phyloP scores from a whole-genome alignment of 2,888 invertebrate species.

The Orchesella flavescens region DNA sequence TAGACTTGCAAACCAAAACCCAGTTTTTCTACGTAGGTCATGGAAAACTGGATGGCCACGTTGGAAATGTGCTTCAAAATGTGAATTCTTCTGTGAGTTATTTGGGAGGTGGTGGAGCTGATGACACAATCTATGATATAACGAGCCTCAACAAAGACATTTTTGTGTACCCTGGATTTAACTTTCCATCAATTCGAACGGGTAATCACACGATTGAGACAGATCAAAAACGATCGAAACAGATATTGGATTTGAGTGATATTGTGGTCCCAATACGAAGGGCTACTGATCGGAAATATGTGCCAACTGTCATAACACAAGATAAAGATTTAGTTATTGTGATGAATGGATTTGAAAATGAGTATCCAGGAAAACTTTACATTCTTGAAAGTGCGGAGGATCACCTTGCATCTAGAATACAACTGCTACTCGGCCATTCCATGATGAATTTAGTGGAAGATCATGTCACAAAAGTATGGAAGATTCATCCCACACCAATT shows the following conservation, averaged over 20 bases:
- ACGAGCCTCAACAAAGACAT: constrained; percentile 6
- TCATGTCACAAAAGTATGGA: not conserved
- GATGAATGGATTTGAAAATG: constrained; percentile 2
- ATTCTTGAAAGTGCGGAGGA: not conserved
- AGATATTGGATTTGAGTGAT: constrained; percentile 28
- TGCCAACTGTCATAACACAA: not conserved
- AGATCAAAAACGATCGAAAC: not conserved
- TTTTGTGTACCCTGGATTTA: constrained; percentile 37
- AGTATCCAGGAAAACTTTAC: constrained; percentile 16
- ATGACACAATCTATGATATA: constrained; percentile 26
- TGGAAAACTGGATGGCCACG: not conserved
- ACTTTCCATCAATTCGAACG: not conserved
- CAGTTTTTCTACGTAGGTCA: constrained; percentile 26
- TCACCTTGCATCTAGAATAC: not conserved
- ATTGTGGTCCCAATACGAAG: constrained; percentile 14
- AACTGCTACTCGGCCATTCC: not conserved
- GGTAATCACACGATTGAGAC: too few species aligned
- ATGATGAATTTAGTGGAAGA: constrained; percentile 4
- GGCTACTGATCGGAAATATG: not conserved
- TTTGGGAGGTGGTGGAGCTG: constrained; percentile 35
- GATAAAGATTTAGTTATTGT: constrained; percentile 2
- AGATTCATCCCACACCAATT: not conserved
- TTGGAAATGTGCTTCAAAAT: constrained; percentile 40
- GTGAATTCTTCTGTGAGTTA: not conserved
- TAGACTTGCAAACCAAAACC: not conserved